phyloP scores from a whole-genome alignment of 2,888 invertebrate genomes.

The Plebejus anna region DNA sequence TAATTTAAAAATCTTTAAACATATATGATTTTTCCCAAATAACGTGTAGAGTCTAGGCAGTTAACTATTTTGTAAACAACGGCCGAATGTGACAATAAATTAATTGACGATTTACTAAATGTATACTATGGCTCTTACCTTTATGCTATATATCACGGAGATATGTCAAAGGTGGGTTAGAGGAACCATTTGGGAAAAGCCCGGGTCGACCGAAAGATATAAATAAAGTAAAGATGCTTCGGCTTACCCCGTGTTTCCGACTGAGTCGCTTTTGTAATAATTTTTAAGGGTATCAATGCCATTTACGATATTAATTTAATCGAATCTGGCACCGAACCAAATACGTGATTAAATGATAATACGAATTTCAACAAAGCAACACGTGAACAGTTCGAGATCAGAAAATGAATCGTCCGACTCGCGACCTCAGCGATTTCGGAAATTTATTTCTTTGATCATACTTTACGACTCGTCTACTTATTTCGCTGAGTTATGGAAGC shows the following conservation, averaged over 20 bases:
- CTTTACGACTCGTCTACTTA: constrained; percentile 14
- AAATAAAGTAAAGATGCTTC: constrained; percentile 20
- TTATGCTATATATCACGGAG: constrained; percentile 19
- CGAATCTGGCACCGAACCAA: constrained; percentile 19
- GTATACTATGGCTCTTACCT: constrained; percentile 19
- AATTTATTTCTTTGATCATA: constrained; percentile 19
- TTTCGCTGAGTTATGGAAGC: constrained; percentile 14
- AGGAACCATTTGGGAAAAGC: constrained; percentile 27
- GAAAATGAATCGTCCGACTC: background rate
- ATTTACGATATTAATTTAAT: constrained; percentile 5
- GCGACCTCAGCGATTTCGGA: background rate
- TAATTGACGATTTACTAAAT: background rate
- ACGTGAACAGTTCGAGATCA: constrained; percentile 1
- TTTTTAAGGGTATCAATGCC: constrained; percentile 14
- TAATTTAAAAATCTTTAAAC: background rate
- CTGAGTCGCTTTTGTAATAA: constrained; percentile 13
- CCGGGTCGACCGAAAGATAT: constrained; percentile 26
- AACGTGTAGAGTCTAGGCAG: background rate
- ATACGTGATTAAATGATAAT: constrained; percentile 14
- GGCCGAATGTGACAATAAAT: background rate
- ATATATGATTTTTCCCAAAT: too few relatives aligned
- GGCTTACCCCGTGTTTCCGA: constrained; percentile 19
- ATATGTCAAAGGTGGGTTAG: constrained; percentile 29
- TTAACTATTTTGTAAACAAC: background rate
- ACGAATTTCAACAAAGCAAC: constrained; percentile 4